Evolutionary conservation across 2,888 invertebrate genomes (phyloP).

Genomic region (Xanthia icteritia): DNA sequence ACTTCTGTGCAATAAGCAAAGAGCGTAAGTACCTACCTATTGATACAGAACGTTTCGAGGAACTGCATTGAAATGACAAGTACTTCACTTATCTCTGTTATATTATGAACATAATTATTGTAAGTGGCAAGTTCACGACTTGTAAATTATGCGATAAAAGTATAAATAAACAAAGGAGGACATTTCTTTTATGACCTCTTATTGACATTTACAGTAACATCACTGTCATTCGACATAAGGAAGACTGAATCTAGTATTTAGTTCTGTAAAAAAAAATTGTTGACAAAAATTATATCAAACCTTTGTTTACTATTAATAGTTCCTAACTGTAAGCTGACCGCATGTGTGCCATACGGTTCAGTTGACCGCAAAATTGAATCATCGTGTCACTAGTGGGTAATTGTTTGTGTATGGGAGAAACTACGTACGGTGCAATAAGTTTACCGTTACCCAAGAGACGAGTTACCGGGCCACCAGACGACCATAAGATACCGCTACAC

Average conservation of each 20-base stretch:
- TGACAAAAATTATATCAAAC: constrained; percentile 51
- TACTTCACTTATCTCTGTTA: constrained; percentile 44
- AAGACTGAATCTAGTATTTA: constrained; percentile 15
- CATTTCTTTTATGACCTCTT: constrained; percentile 52
- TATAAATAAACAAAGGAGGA: constrained; percentile 58
- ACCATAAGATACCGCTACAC: constrained; percentile 83
- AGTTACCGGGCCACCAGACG: constrained; percentile 77
- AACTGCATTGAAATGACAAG: constrained; percentile 38
- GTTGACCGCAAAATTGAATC: constrained; percentile 67
- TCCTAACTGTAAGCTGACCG: constrained; percentile 61
- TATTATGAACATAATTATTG: constrained; percentile 48
- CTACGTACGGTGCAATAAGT: constrained; percentile 73
- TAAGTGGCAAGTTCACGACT: constrained; percentile 47
- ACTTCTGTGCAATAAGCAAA: constrained; percentile 27
- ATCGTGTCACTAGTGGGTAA: constrained; percentile 65
- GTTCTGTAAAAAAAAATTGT: constrained; percentile 42
- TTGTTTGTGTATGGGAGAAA: constrained; percentile 69
- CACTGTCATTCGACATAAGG: constrained; percentile 17
- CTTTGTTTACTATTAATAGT: constrained; percentile 54
- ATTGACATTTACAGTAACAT: constrained; percentile 27
- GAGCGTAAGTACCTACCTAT: not conserved
- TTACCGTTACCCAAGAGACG: constrained; percentile 78
- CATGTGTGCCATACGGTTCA: constrained; percentile 47
- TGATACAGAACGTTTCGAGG: constrained; percentile 19
- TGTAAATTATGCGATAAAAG: constrained; percentile 55